phyloP scores from a whole-genome alignment of 2,888 invertebrate species.

The Latheticus oryzae region DNA sequence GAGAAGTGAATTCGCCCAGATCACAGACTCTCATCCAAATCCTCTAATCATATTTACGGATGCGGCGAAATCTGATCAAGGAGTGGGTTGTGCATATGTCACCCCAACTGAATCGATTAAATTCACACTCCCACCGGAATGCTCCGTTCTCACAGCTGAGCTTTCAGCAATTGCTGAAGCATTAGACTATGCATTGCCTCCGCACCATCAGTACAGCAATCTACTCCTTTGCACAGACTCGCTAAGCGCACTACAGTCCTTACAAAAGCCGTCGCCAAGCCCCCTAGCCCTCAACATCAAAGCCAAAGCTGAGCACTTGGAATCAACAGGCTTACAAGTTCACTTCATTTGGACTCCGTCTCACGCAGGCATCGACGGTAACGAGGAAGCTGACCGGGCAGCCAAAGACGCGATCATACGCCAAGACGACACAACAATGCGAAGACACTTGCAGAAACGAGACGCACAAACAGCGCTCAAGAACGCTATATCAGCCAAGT shows the following conservation, averaged over 20 bases:
- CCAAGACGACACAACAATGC: too few relatives aligned
- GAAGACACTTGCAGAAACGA: not conserved
- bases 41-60: not conserved
- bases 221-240: conserved; percentile 11
- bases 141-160: conserved; percentile 6
- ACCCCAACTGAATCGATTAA: conserved; percentile 1
- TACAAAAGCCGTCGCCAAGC: not conserved
- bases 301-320: not conserved
- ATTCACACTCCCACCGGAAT: not conserved
- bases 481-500: not conserved
- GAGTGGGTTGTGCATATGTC: conserved; percentile 7
- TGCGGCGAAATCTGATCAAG: conserved; percentile 8
- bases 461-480: not conserved
- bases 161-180: not conserved
- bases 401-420: conserved; percentile 14
- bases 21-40: not conserved
- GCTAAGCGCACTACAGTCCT: not conserved
- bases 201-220: not conserved
- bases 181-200: conserved; percentile 1
- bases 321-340: not conserved
- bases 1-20: too few relatives aligned
- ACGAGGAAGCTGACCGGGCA: conserved; percentile 8
- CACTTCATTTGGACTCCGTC: conserved; percentile 16
- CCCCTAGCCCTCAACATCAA: conserved; percentile 2
- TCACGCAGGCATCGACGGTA: conserved; percentile 9